A percentile compares a stretch with the other conserved stretches of the same genome.
Evolutionary conservation across 35 echinoderm and acorn worm genomes (phyloP).

Genomic region (Strongylocentrotus purpuratus): DNA sequence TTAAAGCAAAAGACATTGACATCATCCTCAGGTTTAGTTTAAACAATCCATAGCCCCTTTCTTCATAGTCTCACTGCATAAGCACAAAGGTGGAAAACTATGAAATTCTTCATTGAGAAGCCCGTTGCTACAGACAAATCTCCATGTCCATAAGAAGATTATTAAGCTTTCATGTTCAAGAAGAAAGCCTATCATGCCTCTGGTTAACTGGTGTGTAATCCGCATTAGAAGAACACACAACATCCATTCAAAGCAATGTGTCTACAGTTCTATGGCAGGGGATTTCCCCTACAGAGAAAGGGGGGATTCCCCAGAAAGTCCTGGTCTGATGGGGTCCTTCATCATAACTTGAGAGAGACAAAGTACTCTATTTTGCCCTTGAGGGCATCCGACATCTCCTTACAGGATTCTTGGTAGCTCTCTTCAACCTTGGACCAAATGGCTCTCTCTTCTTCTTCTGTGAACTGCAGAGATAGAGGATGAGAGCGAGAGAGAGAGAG

Average conservation of each 20-base stretch:
- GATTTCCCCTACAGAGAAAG: neutral
- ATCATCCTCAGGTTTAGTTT: too few relatives aligned
- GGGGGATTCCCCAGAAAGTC: neutral
- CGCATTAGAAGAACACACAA: neutral
- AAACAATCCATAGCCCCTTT: too few relatives aligned
- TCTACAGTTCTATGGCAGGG: neutral
- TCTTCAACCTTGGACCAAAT: conserved; percentile 80
- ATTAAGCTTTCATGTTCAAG: too few relatives aligned
- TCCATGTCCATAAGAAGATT: too few relatives aligned
- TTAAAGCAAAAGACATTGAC: too few relatives aligned
- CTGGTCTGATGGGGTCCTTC: neutral
- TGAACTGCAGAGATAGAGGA: neutral
- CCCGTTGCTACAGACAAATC: too few relatives aligned
- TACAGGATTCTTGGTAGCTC: conserved; percentile 83
- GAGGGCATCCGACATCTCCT: conserved; percentile 79
- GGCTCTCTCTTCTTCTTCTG: conserved; percentile 40
- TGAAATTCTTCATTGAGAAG: too few relatives aligned
- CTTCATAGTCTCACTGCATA: too few relatives aligned
- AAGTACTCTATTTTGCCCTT: conserved; percentile 80
- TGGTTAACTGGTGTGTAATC: too few relatives aligned
- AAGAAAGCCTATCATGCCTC: neutral
- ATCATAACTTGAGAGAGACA: conserved; percentile 75
- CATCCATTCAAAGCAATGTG: neutral
- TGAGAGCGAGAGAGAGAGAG: neutral
- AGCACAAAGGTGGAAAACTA: too few relatives aligned